phyloP scores from a whole-genome alignment of 2,797 vertebrate genomes.

The Microtus californicus region DNA sequence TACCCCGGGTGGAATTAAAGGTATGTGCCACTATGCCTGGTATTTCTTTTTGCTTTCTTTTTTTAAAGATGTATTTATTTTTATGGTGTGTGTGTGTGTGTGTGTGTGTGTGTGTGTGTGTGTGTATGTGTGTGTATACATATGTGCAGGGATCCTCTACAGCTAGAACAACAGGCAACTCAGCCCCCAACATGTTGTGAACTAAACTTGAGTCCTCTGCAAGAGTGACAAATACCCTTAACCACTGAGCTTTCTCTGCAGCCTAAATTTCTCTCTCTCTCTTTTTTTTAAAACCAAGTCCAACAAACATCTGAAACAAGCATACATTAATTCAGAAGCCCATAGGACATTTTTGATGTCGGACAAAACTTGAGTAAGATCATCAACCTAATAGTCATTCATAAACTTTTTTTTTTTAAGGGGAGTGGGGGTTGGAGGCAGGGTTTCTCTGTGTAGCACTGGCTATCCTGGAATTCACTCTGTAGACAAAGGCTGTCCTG shows the following conservation, averaged over 20 bases:
- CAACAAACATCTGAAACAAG: conserved; percentile 17
- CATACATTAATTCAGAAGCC: background rate
- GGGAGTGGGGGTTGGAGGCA: no score
- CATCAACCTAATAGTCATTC: conserved; percentile 9
- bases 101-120: no score
- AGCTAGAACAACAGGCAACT: background rate
- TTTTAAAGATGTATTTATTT: background rate
- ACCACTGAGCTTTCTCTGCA: background rate
- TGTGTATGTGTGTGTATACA: background rate
- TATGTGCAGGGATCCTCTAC: background rate
- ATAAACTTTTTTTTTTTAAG: background rate
- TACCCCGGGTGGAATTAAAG: background rate
- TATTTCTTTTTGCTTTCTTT: background rate
- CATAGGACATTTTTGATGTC: background rate
- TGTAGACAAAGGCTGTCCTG: background rate
- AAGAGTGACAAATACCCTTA: background rate
- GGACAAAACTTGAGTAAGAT: conserved; percentile 23
- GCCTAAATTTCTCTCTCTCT: background rate
- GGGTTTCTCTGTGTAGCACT: background rate
- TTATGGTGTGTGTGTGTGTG: background rate
- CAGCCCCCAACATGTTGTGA: background rate
- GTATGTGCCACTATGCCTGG: background rate
- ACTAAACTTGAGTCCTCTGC: background rate
- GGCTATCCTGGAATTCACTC: background rate
- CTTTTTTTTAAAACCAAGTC: conserved; percentile 11